Evolutionary conservation across 2,888 invertebrate species (phyloP), one percentile per base, ranked within the genome.

Genomic region (Protophormia terraenovae): DNA sequence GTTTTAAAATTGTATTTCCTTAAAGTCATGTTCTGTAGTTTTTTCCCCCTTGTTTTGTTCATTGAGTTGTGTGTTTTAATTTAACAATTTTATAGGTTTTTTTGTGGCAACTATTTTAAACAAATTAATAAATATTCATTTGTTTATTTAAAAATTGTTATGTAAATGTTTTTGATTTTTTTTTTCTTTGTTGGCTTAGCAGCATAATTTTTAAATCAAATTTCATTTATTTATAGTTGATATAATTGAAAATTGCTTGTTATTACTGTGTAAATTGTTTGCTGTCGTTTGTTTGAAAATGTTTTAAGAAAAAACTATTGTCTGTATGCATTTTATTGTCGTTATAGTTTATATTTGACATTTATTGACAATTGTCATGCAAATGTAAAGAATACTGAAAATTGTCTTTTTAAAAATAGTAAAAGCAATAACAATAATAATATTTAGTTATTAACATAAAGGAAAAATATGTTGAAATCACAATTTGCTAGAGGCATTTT

Each of bases 321-420:
- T 38, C 10, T 55, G 14, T 50, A 80, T 50, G 27, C 27, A 69
- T 69, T 64, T 72, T 50, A 12, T 64, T 66, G 55, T 80, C 50
- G 41, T 64, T 73, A 24, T 64, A 50, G 22, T 73, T 82, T 58
- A 64, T 75, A 58, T 73, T 75, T 71, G 64, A 75, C 71, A 75
- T 85, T 85, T 82, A 85, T 85, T 82, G 85, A 29, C 71, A 60
- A 71, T 85, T 85, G 82, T 71, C 85, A 85, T 82, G 85, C 85
- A 79, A 78, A 55, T 10, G 1, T 19, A 12, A 35, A 35, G 10
- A 32, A 60, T 16, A 22, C 10, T 6, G 12, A 24, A 22, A 50
- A 22, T 24, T 8, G 1, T 19, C 7, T n/a, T n/a, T n/a, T 50
- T 50, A 19, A 50, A 50, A 50, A 50, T 50, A 2, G 8, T 50